Evolutionary conservation across 53 echinoderm and acorn worm genomes (phyloP).

Genomic region (Glandiceps talaboti): DNA sequence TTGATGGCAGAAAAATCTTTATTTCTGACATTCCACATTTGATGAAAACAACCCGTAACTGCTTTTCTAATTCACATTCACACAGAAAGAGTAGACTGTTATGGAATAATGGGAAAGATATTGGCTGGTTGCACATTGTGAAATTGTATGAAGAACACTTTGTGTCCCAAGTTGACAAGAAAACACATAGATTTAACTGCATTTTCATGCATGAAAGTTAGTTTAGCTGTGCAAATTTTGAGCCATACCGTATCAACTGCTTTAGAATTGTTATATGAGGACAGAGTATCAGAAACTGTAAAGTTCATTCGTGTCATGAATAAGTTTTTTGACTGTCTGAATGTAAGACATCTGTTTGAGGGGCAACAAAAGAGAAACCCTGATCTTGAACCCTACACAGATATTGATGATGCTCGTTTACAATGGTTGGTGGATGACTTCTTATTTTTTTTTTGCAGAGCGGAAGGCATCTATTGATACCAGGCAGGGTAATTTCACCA

Average conservation of each 20-base stretch:
- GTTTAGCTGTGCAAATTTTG: constrained; percentile 28
- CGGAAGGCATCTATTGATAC: constrained; percentile 19
- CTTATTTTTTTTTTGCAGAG: constrained; percentile 19
- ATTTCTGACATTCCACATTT: constrained; percentile 45
- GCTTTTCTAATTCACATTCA: constrained; percentile 19
- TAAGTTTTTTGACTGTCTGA: constrained; percentile 27
- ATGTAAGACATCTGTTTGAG: constrained; percentile 8
- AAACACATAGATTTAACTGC: constrained; percentile 18
- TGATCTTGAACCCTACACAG: too few species aligned
- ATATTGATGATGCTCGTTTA: too few species aligned
- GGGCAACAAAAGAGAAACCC: constrained; percentile 5
- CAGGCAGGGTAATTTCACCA: constrained; percentile 4
- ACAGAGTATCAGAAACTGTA: not conserved
- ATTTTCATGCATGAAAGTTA: constrained; percentile 39
- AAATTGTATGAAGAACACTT: constrained; percentile 25
- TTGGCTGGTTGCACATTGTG: constrained; percentile 25
- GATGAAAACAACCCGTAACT: constrained; percentile 27
- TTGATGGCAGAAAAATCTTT: constrained; percentile 21
- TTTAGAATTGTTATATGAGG: constrained; percentile 1
- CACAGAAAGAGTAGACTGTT: too few species aligned
- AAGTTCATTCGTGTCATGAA: constrained; percentile 27
- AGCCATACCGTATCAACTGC: constrained; percentile 31
- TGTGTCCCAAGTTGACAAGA: constrained; percentile 33
- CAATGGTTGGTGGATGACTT: constrained; percentile 28
- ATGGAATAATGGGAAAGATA: constrained; percentile 16